These are phyloP conservation scores for Drosophila sp. DNA, from an alignment of 1,140 invertebrate genomes.

Conservation along the genomic window DNA sequence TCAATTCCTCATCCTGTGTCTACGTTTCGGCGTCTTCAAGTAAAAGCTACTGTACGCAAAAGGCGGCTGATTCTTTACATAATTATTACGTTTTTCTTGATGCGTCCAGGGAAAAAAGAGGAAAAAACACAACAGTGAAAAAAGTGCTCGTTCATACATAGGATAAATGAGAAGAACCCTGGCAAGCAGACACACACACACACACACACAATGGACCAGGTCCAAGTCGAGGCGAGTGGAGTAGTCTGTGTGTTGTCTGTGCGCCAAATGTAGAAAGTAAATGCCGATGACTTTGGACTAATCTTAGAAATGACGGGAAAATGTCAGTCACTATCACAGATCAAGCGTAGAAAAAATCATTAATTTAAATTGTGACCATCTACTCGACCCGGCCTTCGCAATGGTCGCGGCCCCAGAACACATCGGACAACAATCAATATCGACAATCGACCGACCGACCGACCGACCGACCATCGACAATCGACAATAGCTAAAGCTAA, in stretches of 20 bases:
- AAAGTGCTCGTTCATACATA: constrained; percentile 72
- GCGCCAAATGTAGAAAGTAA: constrained; percentile 73
- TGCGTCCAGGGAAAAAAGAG: background rate
- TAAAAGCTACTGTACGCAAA: constrained; percentile 56
- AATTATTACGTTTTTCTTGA: constrained; percentile 74
- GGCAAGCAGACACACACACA: constrained; percentile 11
- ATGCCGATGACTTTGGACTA: constrained; percentile 79
- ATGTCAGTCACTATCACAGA: constrained; percentile 82
- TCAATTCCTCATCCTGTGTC: constrained; percentile 7
- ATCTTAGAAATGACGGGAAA: constrained; percentile 78
- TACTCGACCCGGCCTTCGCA: constrained; percentile 50
- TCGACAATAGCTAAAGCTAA: constrained; percentile 22
- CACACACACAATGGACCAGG: constrained; percentile 51
- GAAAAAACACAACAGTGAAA: constrained; percentile 14
- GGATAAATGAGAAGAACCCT: constrained; percentile 50
- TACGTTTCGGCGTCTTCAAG: constrained; percentile 28
- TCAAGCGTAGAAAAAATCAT: constrained; percentile 83
- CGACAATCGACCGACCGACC: constrained; percentile 9
- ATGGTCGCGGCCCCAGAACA: constrained; percentile 47
- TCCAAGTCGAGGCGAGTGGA: constrained; percentile 13
- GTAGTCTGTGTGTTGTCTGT: constrained; percentile 23
- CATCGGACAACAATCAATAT: constrained; percentile 32
- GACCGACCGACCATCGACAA: constrained; percentile 16
- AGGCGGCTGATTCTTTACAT: constrained; percentile 68
- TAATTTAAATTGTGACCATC: constrained; percentile 82